Percentiles rank a stretch among this genome's conserved stretches.
These are phyloP conservation scores for Bungarus multicinctus DNA, from an alignment of 2,113 vertebrate genomes.

Conservation along the genomic window DNA sequence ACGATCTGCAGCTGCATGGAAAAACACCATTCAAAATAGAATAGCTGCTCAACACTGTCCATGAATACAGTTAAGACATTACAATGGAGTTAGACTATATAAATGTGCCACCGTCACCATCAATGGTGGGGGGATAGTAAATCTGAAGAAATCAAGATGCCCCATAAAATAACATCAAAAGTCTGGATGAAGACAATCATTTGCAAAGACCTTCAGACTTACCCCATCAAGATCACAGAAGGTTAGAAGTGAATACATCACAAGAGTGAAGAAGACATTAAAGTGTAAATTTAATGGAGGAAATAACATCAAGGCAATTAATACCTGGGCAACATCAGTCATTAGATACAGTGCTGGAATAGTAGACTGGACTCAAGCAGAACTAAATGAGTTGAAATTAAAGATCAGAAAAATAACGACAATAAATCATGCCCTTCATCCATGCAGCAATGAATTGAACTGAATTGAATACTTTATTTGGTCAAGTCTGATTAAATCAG, in stretches of 20 bases:
- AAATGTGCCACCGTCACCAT: not conserved
- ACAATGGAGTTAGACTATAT: not conserved
- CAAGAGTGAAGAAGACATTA: not conserved
- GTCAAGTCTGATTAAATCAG: too few relatives aligned
- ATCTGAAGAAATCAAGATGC: not conserved
- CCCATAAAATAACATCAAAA: not conserved
- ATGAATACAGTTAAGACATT: not conserved
- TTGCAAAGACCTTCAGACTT: not conserved
- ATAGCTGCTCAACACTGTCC: too few relatives aligned
- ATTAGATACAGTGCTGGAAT: not conserved
- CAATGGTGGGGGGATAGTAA: not conserved
- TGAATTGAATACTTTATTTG: too few relatives aligned
- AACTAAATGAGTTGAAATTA: not conserved
- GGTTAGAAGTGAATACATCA: not conserved
- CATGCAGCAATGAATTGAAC: too few relatives aligned
- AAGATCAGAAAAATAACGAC: not conserved
- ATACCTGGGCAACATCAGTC: not conserved
- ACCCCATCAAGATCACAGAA: not conserved
- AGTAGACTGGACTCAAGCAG: not conserved
- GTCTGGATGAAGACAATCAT: not conserved
- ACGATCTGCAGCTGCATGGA: too few relatives aligned
- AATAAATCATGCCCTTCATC: not conserved
- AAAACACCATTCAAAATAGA: too few relatives aligned
- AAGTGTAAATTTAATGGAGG: not conserved
- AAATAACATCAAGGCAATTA: not conserved